Conservation (phyloP, 2,113 vertebrate species). For the Willisornis vidua region DNA sequence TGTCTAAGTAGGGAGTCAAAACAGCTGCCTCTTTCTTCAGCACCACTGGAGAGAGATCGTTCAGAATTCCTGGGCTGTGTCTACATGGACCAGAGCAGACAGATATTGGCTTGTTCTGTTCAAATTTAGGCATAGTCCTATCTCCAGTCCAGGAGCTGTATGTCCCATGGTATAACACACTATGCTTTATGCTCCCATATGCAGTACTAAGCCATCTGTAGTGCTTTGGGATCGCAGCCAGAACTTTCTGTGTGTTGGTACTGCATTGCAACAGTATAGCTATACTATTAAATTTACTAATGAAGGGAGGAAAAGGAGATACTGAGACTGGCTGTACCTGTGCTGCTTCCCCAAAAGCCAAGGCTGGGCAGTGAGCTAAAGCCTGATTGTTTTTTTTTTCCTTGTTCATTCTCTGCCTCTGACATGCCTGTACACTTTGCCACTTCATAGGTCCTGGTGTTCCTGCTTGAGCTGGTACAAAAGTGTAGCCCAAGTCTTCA, state of each 20-base stretch:
- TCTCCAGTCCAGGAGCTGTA: background rate
- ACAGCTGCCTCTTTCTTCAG: background rate
- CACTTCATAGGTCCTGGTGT: background rate
- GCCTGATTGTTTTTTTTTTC: accelerated
- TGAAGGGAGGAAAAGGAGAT: background rate
- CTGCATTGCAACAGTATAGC: background rate
- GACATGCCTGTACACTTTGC: accelerated
- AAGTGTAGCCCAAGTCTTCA: background rate
- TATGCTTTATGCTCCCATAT: background rate
- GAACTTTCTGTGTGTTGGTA: background rate
- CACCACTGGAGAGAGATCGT: background rate
- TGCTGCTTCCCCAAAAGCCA: background rate
- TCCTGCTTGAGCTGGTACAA: background rate
- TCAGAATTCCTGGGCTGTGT: background rate
- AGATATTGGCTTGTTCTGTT: background rate
- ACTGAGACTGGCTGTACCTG: background rate
- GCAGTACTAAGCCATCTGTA: background rate
- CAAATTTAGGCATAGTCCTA: background rate
- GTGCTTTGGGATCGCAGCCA: background rate
- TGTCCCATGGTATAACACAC: accelerated
- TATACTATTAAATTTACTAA: background rate
- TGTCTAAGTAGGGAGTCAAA: background rate
- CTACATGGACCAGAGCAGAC: background rate
- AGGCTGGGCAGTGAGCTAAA: background rate
- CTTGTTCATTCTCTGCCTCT: background rate